Conservation (phyloP, 1,140 invertebrate genomes). For the Drosophila cardini region DNA sequence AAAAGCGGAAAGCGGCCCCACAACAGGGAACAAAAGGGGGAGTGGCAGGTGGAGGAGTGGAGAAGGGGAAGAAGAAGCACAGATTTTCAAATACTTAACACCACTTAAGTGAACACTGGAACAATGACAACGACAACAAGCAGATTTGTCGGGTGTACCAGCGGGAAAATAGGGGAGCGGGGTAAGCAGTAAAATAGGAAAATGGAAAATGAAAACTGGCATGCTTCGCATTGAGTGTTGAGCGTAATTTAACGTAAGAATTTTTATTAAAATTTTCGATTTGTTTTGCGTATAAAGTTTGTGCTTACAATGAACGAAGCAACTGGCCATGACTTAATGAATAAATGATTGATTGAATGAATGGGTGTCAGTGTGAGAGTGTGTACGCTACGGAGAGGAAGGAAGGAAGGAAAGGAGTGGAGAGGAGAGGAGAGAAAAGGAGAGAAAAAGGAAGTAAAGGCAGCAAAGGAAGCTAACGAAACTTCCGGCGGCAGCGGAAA, state of each 20-base stretch:
- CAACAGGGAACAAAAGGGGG: slow-evolving; percentile 20
- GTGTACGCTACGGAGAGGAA: not conserved
- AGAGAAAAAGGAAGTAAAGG: not conserved
- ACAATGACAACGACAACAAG: slow-evolving; percentile 64
- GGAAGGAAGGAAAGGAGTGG: too few relatives aligned
- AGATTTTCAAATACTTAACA: slow-evolving; percentile 82
- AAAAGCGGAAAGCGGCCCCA: slow-evolving; percentile 66
- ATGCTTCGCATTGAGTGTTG: slow-evolving; percentile 54
- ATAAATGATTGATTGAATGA: slow-evolving; percentile 63
- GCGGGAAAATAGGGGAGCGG: not conserved
- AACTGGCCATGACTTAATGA: slow-evolving; percentile 46
- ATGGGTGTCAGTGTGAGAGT: slow-evolving; percentile 10
- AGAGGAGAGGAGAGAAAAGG: too few relatives aligned
- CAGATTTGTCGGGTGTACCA: not conserved
- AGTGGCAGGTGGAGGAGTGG: not conserved
- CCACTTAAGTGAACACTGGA: slow-evolving; percentile 75
- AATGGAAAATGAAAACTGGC: not conserved
- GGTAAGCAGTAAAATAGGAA: not conserved
- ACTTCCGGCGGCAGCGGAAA: slow-evolving; percentile 30
- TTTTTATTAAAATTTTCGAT: slow-evolving; percentile 80
- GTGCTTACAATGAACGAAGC: slow-evolving; percentile 13
- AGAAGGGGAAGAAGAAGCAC: slow-evolving; percentile 48
- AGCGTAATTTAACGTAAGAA: slow-evolving; percentile 79
- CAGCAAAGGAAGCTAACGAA: slow-evolving; percentile 23
- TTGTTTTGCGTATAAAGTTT: slow-evolving; percentile 64